Evolutionary conservation across 2,113 vertebrate species (phyloP).

Genomic region (Cisticola juncidis): DNA sequence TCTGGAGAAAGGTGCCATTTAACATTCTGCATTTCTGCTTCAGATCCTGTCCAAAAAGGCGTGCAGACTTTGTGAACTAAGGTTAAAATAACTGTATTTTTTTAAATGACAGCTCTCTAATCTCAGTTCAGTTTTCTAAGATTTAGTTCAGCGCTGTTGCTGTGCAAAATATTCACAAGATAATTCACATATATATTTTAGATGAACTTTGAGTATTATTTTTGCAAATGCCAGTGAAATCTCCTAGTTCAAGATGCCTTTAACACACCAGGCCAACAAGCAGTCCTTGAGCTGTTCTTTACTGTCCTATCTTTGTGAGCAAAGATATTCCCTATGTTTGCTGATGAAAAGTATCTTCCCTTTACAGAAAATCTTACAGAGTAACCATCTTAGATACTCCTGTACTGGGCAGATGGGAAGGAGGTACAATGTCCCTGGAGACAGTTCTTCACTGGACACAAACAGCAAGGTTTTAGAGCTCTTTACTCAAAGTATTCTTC

Average conservation of each 20-base stretch:
- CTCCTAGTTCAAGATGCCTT: background rate
- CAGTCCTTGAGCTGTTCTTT: background rate
- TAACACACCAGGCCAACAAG: background rate
- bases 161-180: background rate
- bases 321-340: background rate
- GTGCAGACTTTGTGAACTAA: background rate
- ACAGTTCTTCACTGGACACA: background rate
- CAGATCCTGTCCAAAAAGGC: background rate
- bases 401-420: background rate
- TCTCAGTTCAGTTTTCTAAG: background rate
- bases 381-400: background rate
- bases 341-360: background rate
- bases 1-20: background rate
- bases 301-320: background rate
- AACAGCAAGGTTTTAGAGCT: background rate
- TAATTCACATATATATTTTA: background rate
- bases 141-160: background rate
- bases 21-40: background rate
- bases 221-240: background rate
- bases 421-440: background rate
- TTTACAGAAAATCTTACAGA: background rate
- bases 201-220: background rate
- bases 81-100: background rate
- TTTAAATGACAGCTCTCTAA: background rate
- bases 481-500: background rate